phyloP scores from a whole-genome alignment of 2,113 vertebrate genomes.

The Tinamus guttatus region DNA sequence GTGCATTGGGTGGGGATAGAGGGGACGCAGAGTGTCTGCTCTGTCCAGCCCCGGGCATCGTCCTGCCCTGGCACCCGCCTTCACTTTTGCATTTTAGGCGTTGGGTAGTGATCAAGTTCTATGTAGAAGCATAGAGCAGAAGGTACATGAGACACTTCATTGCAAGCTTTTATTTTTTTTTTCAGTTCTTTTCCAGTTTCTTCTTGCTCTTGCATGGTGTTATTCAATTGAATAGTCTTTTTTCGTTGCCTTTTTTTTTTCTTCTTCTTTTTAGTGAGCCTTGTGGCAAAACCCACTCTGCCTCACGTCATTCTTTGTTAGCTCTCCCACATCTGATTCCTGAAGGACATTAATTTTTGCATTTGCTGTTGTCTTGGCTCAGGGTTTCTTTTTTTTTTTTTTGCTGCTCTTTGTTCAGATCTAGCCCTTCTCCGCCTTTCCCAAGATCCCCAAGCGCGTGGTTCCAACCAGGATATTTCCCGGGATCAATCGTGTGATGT shows the following conservation, averaged over 20 bases:
- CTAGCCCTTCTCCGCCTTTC: not conserved
- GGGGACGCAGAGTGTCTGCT: not conserved
- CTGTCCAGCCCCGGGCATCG: not conserved
- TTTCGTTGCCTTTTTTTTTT: not conserved
- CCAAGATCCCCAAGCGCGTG: not conserved
- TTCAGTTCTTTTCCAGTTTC: not conserved
- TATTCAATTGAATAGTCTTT: not conserved
- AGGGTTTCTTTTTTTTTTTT: not conserved
- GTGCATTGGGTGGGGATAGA: fast-evolving
- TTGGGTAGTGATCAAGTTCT: not conserved
- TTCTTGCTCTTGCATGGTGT: not conserved
- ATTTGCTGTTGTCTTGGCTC: not conserved
- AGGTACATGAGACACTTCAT: not conserved
- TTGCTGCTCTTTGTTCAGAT: not conserved
- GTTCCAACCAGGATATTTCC: not conserved
- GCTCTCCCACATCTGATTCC: not conserved
- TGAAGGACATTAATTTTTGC: not conserved
- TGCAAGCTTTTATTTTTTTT: not conserved
- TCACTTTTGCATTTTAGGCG: not conserved
- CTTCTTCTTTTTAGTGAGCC: not conserved
- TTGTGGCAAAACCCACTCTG: not conserved
- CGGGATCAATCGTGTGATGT: not conserved
- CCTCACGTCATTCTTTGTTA: not conserved
- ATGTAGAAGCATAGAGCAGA: not conserved
- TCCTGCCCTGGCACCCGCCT: not conserved